Conservation (phyloP, 2,888 invertebrate species). For the Synanthedon formicaeformis region DNA sequence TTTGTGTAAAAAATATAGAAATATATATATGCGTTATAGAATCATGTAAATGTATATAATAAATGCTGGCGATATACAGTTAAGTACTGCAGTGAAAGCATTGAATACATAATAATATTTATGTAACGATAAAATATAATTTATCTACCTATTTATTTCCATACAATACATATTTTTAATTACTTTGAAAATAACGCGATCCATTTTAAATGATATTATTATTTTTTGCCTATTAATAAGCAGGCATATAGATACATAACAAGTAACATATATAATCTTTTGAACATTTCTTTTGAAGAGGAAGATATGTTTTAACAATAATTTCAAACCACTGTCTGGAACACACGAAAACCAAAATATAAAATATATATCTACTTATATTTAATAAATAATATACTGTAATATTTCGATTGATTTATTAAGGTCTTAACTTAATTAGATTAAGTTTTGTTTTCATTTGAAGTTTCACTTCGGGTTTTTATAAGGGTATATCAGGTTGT, state of each 20-base stretch:
- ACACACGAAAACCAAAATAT: conserved; percentile 1
- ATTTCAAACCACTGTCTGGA: conserved; percentile 7
- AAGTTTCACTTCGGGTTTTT: neutral
- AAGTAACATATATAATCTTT: conserved; percentile 6
- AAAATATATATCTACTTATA: neutral
- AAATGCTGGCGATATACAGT: no score
- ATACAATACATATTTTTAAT: no score
- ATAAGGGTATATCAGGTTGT: no score
- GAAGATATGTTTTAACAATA: conserved; percentile 36
- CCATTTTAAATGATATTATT: no score
- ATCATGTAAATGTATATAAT: no score
- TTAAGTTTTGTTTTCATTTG: conserved; percentile 31
- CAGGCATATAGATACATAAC: conserved; percentile 32
- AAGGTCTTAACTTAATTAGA: conserved; percentile 49
- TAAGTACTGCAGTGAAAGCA: no score
- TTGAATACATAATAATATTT: no score
- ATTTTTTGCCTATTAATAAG: conserved; percentile 28
- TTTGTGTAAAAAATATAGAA: no score
- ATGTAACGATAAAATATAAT: no score
- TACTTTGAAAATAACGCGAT: no score
- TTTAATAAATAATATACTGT: conserved; percentile 6
- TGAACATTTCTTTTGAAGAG: conserved; percentile 22
- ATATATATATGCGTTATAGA: no score
- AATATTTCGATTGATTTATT: conserved; percentile 18
- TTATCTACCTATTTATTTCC: no score